Evolutionary conservation across 2,797 vertebrate genomes (phyloP).

Genomic region (Fringilla coelebs): DNA sequence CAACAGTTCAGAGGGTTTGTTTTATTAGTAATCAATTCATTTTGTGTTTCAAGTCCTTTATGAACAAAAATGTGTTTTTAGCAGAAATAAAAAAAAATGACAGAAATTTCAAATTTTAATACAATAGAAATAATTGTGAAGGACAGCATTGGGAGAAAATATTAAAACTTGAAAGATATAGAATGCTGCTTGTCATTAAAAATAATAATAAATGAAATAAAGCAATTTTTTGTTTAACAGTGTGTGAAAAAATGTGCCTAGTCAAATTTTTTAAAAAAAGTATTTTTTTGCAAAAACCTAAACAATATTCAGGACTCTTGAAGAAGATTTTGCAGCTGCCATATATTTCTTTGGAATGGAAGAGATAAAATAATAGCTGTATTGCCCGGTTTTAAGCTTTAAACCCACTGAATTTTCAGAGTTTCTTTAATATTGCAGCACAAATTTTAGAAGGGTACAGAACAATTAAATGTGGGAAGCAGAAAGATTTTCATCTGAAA

Average conservation of each 20-base stretch:
- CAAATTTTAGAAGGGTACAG: neutral
- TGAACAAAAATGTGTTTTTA: neutral
- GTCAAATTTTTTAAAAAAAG: neutral
- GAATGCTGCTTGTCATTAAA: neutral
- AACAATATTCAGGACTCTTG: neutral
- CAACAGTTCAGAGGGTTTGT: accelerated
- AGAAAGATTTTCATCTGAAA: neutral
- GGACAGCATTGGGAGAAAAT: accelerated
- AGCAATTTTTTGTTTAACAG: neutral
- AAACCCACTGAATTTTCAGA: neutral
- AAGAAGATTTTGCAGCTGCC: neutral
- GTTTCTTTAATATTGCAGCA: neutral
- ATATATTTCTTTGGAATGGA: neutral
- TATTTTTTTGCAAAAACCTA: neutral
- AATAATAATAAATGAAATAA: neutral
- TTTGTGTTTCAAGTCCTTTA: neutral
- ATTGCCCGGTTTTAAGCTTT: neutral
- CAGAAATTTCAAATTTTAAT: neutral
- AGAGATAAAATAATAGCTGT: neutral
- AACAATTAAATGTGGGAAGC: neutral
- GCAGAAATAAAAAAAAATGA: neutral
- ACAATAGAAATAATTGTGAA: neutral
- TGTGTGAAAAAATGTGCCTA: neutral
- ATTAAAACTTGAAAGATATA: neutral
- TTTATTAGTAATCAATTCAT: neutral